Evolutionary conservation across 2,113 vertebrate species (phyloP).

Genomic region (Phrynosoma platyrhinos): DNA sequence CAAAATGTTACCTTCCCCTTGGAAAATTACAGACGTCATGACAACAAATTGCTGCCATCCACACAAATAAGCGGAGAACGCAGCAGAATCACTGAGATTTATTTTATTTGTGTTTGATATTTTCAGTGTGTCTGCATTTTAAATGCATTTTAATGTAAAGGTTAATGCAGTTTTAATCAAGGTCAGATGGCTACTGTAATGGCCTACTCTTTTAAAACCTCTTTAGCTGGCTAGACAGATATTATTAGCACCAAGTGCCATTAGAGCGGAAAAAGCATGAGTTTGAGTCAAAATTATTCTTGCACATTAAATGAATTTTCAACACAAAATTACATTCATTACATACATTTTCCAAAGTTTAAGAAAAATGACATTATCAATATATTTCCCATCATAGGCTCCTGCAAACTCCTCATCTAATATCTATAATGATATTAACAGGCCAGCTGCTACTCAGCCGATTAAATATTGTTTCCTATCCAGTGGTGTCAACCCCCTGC

Average conservation of each 20-base stretch:
- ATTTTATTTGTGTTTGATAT: conserved; percentile 73
- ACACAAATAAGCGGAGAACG: conserved; percentile 50
- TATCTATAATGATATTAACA: conserved; percentile 50
- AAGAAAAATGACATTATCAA: conserved; percentile 79
- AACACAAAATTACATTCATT: conserved; percentile 77
- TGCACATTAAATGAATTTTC: conserved; percentile 78
- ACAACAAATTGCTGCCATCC: conserved; percentile 19
- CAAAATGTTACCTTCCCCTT: neutral
- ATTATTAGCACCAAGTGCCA: conserved; percentile 76
- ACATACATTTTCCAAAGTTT: conserved; percentile 63
- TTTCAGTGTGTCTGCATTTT: conserved; percentile 71
- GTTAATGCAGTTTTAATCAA: conserved; percentile 77
- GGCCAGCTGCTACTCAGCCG: conserved; percentile 30
- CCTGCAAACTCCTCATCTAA: conserved; percentile 61
- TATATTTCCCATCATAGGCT: conserved; percentile 78
- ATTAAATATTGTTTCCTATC: conserved; percentile 47
- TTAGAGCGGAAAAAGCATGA: conserved; percentile 68
- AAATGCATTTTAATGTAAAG: conserved; percentile 77
- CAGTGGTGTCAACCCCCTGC: conserved; percentile 37
- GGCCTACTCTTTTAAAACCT: conserved; percentile 80
- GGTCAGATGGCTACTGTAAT: conserved; percentile 71
- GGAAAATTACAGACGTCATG: conserved; percentile 49
- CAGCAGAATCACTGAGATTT: conserved; percentile 43
- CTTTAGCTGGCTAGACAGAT: conserved; percentile 78
- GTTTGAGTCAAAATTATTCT: conserved; percentile 72